Evolutionary conservation across 2,113 vertebrate genomes (phyloP).

Genomic region (Chlorocebus sabaeus): DNA sequence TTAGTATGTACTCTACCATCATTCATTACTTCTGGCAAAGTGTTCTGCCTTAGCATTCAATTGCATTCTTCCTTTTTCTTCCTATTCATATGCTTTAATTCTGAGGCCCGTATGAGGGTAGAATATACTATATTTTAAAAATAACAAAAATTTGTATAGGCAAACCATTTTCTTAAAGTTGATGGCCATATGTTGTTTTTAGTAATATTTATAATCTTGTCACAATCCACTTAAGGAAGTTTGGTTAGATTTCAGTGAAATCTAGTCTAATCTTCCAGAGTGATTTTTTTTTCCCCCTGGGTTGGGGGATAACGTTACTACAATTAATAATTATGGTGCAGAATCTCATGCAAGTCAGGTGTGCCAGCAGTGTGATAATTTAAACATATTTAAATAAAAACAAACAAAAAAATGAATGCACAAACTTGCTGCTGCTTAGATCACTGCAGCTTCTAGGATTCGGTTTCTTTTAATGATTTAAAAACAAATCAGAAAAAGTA

Average conservation of each 20-base stretch:
- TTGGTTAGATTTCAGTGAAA: constrained; percentile 74
- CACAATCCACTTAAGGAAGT: constrained; percentile 77
- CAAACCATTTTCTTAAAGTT: constrained; percentile 42
- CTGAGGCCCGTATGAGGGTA: constrained; percentile 81
- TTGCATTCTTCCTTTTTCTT: constrained; percentile 73
- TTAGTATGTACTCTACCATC: constrained; percentile 79
- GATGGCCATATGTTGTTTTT: constrained; percentile 83
- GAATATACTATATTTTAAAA: constrained; percentile 75
- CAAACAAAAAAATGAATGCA: constrained; percentile 11
- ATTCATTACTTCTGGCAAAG: constrained; percentile 76
- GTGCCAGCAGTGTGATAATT: constrained; percentile 89
- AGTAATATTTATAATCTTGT: constrained; percentile 80
- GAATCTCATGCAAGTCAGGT: constrained; percentile 87
- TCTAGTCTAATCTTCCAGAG: constrained; percentile 70
- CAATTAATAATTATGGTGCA: constrained; percentile 44
- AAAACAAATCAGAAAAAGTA: constrained; percentile 78
- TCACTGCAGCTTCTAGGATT: too few species aligned
- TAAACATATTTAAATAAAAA: constrained; percentile 84
- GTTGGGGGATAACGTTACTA: constrained; percentile 59
- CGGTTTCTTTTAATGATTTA: too few species aligned
- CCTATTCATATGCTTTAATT: constrained; percentile 9
- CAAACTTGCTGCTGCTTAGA: too few species aligned
- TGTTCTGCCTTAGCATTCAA: constrained; percentile 78
- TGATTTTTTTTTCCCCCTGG: constrained; percentile 55
- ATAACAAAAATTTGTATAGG: constrained; percentile 63